phyloP scores from a whole-genome alignment of 2,888 invertebrate genomes.

The Bembecia ichneumoniformis region DNA sequence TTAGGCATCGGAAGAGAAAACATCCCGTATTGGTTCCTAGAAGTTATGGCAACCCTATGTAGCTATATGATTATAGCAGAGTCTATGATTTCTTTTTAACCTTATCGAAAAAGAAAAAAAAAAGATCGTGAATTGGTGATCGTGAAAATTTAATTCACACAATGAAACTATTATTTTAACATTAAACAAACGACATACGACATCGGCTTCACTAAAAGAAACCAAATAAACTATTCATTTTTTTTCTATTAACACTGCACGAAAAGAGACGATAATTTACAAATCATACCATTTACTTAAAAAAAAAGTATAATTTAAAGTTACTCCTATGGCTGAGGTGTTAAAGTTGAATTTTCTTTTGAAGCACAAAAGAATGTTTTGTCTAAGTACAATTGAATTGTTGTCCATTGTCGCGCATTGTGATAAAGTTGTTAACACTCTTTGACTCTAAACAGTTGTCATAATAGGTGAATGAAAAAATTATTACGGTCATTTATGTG shows the following conservation, averaged over 20 bases:
- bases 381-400: constrained; percentile 18
- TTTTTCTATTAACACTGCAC: constrained; percentile 30
- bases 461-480: constrained; percentile 18
- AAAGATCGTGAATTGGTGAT: not conserved
- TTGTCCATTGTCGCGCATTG: constrained; percentile 38
- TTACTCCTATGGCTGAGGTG: not conserved
- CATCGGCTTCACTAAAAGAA: constrained; percentile 25
- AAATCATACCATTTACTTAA: constrained; percentile 11
- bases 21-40: too few species aligned
- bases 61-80: too few species aligned
- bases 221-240: constrained; percentile 12
- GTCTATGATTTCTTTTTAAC: too few species aligned
- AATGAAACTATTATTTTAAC: not conserved
- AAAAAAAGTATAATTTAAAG: constrained; percentile 1
- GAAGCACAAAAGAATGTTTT: constrained; percentile 9
- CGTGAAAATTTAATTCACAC: not conserved
- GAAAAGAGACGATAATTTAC: constrained; percentile 31
- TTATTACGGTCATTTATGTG: constrained; percentile 8
- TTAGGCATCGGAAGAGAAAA: too few species aligned
- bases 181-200: constrained; percentile 34
- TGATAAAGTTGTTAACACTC: constrained; percentile 37
- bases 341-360: constrained; percentile 6
- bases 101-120: too few species aligned
- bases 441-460: constrained; percentile 15
- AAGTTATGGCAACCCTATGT: too few species aligned